phyloP scores from a whole-genome alignment of 2,797 vertebrate species.

The Parotocinclus haroldoi region DNA sequence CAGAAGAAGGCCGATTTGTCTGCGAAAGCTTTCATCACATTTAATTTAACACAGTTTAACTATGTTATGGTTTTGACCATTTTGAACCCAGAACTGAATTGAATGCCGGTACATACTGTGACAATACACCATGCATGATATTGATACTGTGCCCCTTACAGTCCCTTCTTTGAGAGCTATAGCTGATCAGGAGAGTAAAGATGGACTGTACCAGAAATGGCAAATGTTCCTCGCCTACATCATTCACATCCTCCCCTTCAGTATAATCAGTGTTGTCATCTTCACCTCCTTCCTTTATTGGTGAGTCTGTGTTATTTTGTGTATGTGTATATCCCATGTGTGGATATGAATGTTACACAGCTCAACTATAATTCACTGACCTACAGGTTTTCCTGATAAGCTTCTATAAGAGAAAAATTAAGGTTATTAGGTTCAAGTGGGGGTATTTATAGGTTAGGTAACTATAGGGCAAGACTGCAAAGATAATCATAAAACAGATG shows the following conservation, averaged over 20 bases:
- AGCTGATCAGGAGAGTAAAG: constrained; percentile 90
- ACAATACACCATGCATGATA: neutral
- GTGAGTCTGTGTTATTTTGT: constrained; percentile 57
- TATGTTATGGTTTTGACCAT: too few species aligned
- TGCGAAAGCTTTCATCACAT: too few species aligned
- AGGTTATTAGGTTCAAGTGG: neutral
- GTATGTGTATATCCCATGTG: neutral
- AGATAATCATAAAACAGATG: neutral
- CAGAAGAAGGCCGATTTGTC: too few species aligned
- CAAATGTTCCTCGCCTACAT: constrained; percentile 92
- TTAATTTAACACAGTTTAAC: too few species aligned
- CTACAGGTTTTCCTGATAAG: constrained; percentile 10
- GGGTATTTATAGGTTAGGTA: constrained; percentile 4
- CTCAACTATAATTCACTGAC: too few species aligned
- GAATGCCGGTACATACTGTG: too few species aligned
- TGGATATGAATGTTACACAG: neutral
- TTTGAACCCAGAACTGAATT: too few species aligned
- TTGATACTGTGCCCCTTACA: neutral
- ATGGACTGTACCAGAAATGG: constrained; percentile 92
- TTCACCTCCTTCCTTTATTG: constrained; percentile 88
- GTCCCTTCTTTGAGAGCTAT: constrained; percentile 73
- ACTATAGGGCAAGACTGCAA: constrained; percentile 1
- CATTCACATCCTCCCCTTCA: constrained; percentile 89
- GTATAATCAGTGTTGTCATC: constrained; percentile 77
- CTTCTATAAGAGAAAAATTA: neutral